phyloP scores from a whole-genome alignment of 2,797 vertebrate genomes.

The Parotocinclus haroldoi region DNA sequence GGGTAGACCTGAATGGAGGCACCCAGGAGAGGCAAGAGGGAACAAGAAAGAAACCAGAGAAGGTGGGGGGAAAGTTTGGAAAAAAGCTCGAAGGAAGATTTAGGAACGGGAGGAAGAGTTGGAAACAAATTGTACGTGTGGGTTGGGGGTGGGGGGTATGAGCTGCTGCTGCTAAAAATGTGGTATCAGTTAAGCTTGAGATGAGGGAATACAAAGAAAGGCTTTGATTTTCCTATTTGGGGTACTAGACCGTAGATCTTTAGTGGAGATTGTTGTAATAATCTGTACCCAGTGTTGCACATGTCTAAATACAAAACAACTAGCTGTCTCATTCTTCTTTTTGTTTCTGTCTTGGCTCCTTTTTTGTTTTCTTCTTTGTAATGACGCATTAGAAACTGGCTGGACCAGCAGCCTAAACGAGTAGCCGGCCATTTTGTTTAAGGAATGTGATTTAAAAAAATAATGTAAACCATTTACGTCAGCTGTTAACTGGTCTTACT shows the following conservation, averaged over 20 bases:
- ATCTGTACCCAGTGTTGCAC: too few species aligned
- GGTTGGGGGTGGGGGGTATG: not conserved
- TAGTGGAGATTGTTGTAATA: too few species aligned
- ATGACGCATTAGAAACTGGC: conserved; percentile 1
- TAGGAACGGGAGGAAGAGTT: conserved; percentile 49
- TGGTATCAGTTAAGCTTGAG: not conserved
- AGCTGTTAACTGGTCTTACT: not conserved
- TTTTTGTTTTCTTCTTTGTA: not conserved
- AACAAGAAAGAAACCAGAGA: conserved; percentile 61
- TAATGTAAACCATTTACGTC: too few species aligned
- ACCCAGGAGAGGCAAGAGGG: conserved; percentile 70
- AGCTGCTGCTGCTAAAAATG: not conserved
- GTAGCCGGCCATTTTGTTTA: too few species aligned
- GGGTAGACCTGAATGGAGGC: conserved; percentile 63
- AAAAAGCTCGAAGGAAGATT: conserved; percentile 18
- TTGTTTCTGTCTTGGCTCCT: not conserved
- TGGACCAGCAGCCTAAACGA: not conserved
- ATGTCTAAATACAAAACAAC: too few species aligned
- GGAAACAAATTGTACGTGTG: conserved; percentile 47
- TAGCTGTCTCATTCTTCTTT: not conserved
- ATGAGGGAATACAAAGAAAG: conserved; percentile 9
- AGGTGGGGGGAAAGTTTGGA: conserved; percentile 30
- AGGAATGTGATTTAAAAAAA: too few species aligned
- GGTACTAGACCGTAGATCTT: too few species aligned
- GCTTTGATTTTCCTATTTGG: conserved; percentile 22